Conservation (phyloP, 2,888 invertebrate genomes). For the Heliconius charithonia region DNA sequence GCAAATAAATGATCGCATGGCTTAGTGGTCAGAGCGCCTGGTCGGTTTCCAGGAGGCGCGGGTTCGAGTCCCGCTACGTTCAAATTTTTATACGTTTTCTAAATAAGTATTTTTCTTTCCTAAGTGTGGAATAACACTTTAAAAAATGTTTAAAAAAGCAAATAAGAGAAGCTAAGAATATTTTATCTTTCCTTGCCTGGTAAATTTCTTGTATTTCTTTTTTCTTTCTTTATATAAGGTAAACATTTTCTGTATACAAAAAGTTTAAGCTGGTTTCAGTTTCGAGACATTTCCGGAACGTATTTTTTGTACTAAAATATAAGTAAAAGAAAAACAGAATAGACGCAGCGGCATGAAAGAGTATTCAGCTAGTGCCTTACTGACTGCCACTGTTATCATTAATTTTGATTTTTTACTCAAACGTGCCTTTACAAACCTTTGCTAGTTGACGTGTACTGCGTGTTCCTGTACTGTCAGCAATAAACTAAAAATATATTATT, state of each 20-base stretch:
- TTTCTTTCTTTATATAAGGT: background rate
- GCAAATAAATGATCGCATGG: too few species aligned
- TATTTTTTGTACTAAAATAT: slow-evolving; percentile 40
- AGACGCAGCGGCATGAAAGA: slow-evolving; percentile 39
- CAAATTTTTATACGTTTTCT: too few species aligned
- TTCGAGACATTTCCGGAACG: slow-evolving; percentile 43
- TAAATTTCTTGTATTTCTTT: background rate
- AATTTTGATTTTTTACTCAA: slow-evolving; percentile 82
- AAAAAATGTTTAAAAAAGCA: too few species aligned
- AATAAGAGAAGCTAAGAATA: background rate
- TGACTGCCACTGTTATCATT: slow-evolving; percentile 80
- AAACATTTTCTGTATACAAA: background rate
- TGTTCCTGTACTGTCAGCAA: slow-evolving; percentile 59
- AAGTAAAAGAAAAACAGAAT: slow-evolving; percentile 46
- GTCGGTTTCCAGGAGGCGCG: too few species aligned
- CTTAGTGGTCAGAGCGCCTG: too few species aligned
- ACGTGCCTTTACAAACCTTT: slow-evolving; percentile 82
- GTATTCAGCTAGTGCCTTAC: slow-evolving; percentile 65
- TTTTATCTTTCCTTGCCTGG: background rate
- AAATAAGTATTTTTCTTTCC: too few species aligned
- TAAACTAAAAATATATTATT: slow-evolving; percentile 22
- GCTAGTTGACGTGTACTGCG: slow-evolving; percentile 69
- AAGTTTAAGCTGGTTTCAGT: slow-evolving; percentile 9
- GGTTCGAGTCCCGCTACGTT: too few species aligned
- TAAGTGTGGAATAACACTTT: too few species aligned